phyloP scores from a whole-genome alignment of 2,888 invertebrate genomes.

The Drosophila pullipes region DNA sequence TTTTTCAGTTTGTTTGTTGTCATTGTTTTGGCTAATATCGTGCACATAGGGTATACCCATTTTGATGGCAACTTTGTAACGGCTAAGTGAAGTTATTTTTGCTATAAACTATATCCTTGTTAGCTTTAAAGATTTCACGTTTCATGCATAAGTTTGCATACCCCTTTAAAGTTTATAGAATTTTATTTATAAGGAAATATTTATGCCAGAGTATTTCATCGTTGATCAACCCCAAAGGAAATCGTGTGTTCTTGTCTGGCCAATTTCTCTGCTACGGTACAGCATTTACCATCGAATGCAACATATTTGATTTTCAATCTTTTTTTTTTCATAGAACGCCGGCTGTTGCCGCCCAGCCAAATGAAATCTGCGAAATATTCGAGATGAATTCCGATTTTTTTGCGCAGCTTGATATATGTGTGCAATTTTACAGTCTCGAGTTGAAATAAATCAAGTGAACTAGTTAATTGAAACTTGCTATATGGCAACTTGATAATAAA shows the following conservation, averaged over 20 bases:
- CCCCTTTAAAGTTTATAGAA: not conserved
- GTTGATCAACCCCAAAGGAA: not conserved
- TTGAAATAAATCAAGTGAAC: slow-evolving; percentile 5
- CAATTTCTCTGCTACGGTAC: slow-evolving; percentile 23
- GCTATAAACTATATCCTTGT: not conserved
- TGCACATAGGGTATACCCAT: not conserved
- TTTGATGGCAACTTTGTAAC: not conserved
- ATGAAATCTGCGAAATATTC: slow-evolving; percentile 11
- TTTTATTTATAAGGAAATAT: not conserved
- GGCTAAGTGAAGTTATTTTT: not conserved
- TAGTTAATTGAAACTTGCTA: not conserved
- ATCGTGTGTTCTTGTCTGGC: not conserved
- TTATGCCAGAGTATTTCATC: slow-evolving; percentile 30
- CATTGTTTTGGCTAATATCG: slow-evolving; percentile 44
- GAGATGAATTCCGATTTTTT: slow-evolving; percentile 23
- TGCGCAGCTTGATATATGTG: not conserved
- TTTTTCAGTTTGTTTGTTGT: slow-evolving; percentile 75
- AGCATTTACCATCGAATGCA: slow-evolving; percentile 38
- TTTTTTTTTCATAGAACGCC: slow-evolving; percentile 11
- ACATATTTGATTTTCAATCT: slow-evolving; percentile 67
- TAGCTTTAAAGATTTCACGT: not conserved
- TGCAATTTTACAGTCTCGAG: not conserved
- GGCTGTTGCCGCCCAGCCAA: slow-evolving; percentile 1
- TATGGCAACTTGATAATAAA: not conserved
- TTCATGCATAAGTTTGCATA: not conserved